A percentile compares a stretch with the other conserved stretches of the same genome.
These are phyloP conservation scores for Pinna nobilis DNA, from an alignment of 1,140 invertebrate genomes.

Conservation along the genomic window DNA sequence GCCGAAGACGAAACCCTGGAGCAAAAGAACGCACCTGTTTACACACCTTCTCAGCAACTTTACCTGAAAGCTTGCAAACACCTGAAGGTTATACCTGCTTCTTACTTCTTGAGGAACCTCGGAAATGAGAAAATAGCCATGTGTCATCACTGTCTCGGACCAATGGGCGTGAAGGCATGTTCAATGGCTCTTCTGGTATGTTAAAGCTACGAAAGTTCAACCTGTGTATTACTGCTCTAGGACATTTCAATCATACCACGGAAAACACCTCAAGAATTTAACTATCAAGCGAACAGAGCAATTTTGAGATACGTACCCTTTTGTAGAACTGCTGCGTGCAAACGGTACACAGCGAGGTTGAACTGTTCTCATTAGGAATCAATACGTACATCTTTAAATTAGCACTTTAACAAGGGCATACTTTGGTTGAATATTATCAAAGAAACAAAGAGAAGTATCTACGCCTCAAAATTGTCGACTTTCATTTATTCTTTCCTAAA, in stretches of 20 bases:
- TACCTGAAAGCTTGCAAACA: constrained; percentile 46
- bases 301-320: too few species aligned
- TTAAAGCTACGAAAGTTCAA: not conserved
- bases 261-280: not conserved
- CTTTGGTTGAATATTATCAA: too few species aligned
- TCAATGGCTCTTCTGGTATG: constrained; percentile 58
- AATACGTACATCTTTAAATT: too few species aligned
- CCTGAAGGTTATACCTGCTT: constrained; percentile 42
- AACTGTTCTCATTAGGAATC: too few species aligned
- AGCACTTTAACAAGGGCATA: too few species aligned
- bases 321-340: too few species aligned
- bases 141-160: constrained; percentile 51
- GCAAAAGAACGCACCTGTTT: too few species aligned
- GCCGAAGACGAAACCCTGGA: not conserved
- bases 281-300: not conserved
- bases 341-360: too few species aligned
- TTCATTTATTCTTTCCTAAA: too few species aligned
- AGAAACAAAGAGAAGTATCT: too few species aligned
- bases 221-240: not conserved
- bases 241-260: not conserved
- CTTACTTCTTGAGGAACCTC: constrained; percentile 43
- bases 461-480: too few species aligned
- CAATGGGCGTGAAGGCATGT: constrained; percentile 53
- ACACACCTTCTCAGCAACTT: constrained; percentile 37
- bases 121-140: constrained; percentile 34